Percentiles rank a stretch among this genome's conserved stretches.
These are phyloP conservation scores for Athalia circularis DNA, from an alignment of 2,888 invertebrate genomes.

Conservation along the genomic window DNA sequence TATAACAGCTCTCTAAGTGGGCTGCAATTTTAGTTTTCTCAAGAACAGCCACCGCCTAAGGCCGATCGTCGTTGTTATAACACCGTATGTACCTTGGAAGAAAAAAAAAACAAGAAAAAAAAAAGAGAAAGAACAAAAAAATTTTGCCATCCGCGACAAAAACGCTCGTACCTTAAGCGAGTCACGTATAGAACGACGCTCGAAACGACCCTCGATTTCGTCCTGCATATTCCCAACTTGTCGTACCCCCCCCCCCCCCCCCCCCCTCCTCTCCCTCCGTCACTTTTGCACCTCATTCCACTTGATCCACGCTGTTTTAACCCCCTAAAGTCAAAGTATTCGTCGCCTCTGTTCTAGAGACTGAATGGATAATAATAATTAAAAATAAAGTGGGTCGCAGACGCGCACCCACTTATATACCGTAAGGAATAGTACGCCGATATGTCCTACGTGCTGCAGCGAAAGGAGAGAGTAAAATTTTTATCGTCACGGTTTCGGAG, in stretches of 20 bases:
- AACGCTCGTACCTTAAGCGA: conserved; percentile 33
- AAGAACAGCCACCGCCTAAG: no score
- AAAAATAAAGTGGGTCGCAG: conserved; percentile 36
- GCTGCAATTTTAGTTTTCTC: no score
- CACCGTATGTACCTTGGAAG: neutral
- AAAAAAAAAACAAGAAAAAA: neutral
- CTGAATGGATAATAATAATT: conserved; percentile 36
- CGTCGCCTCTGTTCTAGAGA: conserved; percentile 25
- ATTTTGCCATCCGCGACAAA: conserved; percentile 7
- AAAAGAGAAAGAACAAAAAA: neutral
- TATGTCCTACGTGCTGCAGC: neutral
- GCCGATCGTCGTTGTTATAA: no score
- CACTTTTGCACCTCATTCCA: no score
- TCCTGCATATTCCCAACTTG: conserved; percentile 26
- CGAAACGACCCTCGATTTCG: conserved; percentile 36
- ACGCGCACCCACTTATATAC: conserved; percentile 15
- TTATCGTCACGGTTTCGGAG: no score
- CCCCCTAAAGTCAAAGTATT: no score
- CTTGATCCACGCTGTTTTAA: no score
- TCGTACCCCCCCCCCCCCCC: neutral
- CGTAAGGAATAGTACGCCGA: neutral
- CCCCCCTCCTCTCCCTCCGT: no score
- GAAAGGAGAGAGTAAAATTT: no score
- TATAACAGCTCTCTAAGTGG: no score
- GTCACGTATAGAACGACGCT: conserved; percentile 21